These are phyloP conservation scores for Liopterus haemorrhoidalis DNA, from an alignment of 2,888 invertebrate genomes.

Conservation along the genomic window DNA sequence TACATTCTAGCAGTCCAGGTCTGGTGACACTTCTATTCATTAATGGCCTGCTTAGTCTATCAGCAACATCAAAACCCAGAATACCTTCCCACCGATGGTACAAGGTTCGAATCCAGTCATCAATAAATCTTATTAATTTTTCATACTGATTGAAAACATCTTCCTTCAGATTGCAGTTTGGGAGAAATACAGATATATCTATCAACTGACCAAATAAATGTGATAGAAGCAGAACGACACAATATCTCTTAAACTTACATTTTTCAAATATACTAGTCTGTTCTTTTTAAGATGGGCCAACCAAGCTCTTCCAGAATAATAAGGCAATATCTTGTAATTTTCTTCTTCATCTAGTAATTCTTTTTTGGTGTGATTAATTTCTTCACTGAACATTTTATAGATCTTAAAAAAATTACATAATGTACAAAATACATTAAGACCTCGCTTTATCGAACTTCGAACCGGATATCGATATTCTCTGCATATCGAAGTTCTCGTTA, in stretches of 20 bases:
- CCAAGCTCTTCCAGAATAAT: conserved; percentile 66
- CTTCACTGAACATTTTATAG: conserved; percentile 69
- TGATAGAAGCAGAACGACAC: no score
- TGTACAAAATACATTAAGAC: conserved; percentile 1
- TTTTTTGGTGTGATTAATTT: conserved; percentile 67
- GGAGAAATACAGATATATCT: conserved; percentile 71
- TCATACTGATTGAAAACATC: conserved; percentile 67
- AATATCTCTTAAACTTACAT: no score
- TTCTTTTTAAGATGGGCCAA: conserved; percentile 63
- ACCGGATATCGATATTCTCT: no score
- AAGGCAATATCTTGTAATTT: conserved; percentile 62
- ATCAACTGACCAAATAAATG: conserved; percentile 52
- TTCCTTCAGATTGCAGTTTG: conserved; percentile 64
- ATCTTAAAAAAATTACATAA: conserved; percentile 47
- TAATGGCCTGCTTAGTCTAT: conserved; percentile 62
- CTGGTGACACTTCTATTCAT: conserved; percentile 61
- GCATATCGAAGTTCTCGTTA: no score
- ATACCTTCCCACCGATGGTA: conserved; percentile 55
- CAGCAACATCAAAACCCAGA: conserved; percentile 54
- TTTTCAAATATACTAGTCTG: conserved; percentile 54
- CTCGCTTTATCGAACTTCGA: no score
- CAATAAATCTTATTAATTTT: conserved; percentile 54
- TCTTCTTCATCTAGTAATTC: conserved; percentile 58
- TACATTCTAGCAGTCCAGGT: conserved; percentile 67
- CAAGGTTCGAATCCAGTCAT: conserved; percentile 50